These are phyloP conservation scores for Drosophila percnosoma DNA, from an alignment of 2,888 invertebrate species.

Conservation along the genomic window DNA sequence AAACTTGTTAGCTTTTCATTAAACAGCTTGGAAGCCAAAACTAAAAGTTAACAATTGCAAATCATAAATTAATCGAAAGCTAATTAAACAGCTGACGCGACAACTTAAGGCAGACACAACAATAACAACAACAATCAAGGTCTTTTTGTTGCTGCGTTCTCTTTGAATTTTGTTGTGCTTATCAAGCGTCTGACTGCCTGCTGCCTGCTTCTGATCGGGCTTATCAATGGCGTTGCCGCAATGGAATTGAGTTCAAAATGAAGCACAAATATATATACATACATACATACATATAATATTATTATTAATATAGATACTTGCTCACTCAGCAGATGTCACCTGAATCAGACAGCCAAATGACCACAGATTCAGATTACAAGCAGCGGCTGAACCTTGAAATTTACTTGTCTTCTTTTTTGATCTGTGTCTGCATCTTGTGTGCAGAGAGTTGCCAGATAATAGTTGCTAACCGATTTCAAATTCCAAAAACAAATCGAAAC, in stretches of 20 bases:
- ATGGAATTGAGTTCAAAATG: conserved; percentile 57
- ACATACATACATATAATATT: neutral
- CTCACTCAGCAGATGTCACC: conserved; percentile 44
- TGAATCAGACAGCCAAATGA: conserved; percentile 57
- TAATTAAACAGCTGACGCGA: conserved; percentile 76
- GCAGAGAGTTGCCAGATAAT: conserved; percentile 22
- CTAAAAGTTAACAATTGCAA: conserved; percentile 27
- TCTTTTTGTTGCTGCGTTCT: conserved; percentile 43
- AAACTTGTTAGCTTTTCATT: neutral
- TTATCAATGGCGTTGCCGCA: conserved; percentile 52
- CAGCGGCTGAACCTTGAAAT: conserved; percentile 25
- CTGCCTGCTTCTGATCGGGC: conserved; percentile 55
- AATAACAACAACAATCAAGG: conserved; percentile 42
- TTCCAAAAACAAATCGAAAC: conserved; percentile 26
- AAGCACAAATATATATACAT: conserved; percentile 8
- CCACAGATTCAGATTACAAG: conserved; percentile 25
- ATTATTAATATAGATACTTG: conserved; percentile 13
- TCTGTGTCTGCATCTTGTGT: neutral
- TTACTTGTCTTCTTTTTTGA: neutral
- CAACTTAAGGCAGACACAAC: conserved; percentile 38
- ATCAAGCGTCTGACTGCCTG: conserved; percentile 66
- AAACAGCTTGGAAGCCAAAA: neutral
- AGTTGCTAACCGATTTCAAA: conserved; percentile 20
- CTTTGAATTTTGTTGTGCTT: conserved; percentile 48
- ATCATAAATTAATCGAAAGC: conserved; percentile 68